Evolutionary conservation across 30 jellyfish, hydroid and myxozoan species (phyloP).

Genomic region (Aurelia coerulea): DNA sequence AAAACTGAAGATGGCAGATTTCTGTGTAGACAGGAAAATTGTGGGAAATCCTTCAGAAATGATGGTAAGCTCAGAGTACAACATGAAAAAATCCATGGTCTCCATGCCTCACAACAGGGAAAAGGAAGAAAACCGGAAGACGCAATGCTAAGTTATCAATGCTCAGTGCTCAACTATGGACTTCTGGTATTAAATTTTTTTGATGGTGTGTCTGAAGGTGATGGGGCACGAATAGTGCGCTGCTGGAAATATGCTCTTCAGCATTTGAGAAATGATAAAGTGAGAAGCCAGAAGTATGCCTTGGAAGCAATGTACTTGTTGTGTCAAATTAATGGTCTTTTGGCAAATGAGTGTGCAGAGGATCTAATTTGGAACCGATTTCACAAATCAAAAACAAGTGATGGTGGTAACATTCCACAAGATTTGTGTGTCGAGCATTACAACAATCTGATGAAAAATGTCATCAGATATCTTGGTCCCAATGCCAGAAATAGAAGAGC

Average conservation of each 20-base stretch:
- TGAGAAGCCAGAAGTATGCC: conserved; percentile 41
- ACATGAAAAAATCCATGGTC: conserved; percentile 25
- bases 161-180: conserved; percentile 45
- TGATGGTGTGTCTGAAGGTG: conserved; percentile 54
- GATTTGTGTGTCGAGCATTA: conserved; percentile 59
- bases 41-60: neutral
- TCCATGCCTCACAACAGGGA: neutral
- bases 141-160: neutral
- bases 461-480: conserved; percentile 48
- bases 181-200: conserved; percentile 23
- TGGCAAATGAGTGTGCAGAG: conserved; percentile 28
- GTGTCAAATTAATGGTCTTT: conserved; percentile 29
- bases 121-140: neutral
- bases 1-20: conserved; percentile 3
- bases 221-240: conserved; percentile 46
- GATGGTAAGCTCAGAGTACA: conserved; percentile 9
- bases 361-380: conserved; percentile 49
- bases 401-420: conserved; percentile 65
- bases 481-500: conserved; percentile 30
- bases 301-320: conserved; percentile 33
- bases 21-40: conserved; percentile 1
- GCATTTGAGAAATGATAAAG: conserved; percentile 39
- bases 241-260: conserved; percentile 47
- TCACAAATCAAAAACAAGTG: conserved; percentile 21
- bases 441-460: conserved; percentile 31